Base-by-base conservation (phyloP, 23 tunicate genomes). In the Styela clava region DNA sequence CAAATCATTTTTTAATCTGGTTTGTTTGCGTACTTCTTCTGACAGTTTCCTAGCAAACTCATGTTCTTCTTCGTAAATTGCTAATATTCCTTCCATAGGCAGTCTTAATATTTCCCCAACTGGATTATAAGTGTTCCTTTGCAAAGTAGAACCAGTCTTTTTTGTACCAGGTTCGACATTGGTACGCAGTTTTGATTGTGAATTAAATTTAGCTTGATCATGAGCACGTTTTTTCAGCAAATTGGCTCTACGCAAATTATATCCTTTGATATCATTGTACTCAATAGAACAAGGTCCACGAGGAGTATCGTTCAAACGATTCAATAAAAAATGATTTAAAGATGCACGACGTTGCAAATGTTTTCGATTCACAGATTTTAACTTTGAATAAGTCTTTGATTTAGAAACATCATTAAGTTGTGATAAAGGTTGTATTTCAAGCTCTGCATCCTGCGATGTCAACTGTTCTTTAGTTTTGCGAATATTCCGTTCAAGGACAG, bases 1-100 rank as follows among this genome's bases (percentile, higher is more conserved):
- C 12, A 44, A 44, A 5, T 44, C 56, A 7, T 44, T 44, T 44
- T 12, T 44, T 12, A 44, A 44, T 12, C 12, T 44, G 9, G 12
- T 5, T 44, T 44, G 56, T 5, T 44, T 44, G 7, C 12, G 9
- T 44, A 5, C 56, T 44, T 12, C 56, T 44, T 44, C 56, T 5
- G 56, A 7, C 56, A 44, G 7, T 44, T 44, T 44, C 56, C 12
- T 44, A 5, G 56, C 56, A 44, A 5, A 44, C 56, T 44, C 56
- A 5, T 12, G 7, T 12, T 44, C 56, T 67, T 67, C 31, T 24
- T 67, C 71, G 31, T 67, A 67, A 16, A 67, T 25, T 67, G 19
- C n/a, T 29, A 67, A 67, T 24, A 67, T 18, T 18, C 31, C 31
- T 29, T 67, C 71, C 71, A 67, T 16, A 67, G 71, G 71, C 71